A percentile compares a stretch with the other conserved stretches of the same genome.
phyloP scores from a whole-genome alignment of 2,113 vertebrate genomes.

The Rhinogobius similis region DNA sequence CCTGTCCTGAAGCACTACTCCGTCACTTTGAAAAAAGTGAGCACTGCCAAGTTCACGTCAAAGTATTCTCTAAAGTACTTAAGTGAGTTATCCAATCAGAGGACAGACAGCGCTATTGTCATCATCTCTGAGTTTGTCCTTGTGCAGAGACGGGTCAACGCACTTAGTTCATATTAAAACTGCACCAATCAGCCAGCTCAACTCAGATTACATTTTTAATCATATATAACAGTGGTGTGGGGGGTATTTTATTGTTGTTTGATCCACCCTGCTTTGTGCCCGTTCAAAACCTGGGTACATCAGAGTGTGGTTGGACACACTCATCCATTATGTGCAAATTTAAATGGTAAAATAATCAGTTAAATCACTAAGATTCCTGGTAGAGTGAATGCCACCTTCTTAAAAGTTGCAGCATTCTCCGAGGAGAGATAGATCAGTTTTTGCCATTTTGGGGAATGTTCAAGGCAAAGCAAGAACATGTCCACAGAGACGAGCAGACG shows the following conservation, averaged over 20 bases:
- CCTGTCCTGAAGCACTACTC: not conserved
- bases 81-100: slow-evolving; percentile 6
- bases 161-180: not conserved
- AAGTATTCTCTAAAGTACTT: slow-evolving; percentile 5
- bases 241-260: not conserved
- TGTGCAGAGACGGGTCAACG: not conserved
- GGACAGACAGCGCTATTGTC: slow-evolving; percentile 9
- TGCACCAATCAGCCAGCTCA: not conserved
- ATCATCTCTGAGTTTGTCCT: slow-evolving; percentile 7
- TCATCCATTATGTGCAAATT: too few species aligned
- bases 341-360: too few species aligned
- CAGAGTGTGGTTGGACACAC: too few species aligned
- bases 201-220: not conserved
- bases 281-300: too few species aligned
- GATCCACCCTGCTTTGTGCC: too few species aligned
- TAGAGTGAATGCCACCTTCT: too few species aligned
- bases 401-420: too few species aligned
- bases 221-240: not conserved
- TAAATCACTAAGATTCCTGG: too few species aligned
- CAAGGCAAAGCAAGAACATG: too few species aligned
- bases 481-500: too few species aligned
- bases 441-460: too few species aligned
- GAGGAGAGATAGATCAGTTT: too few species aligned
- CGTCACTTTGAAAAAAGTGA: slow-evolving; percentile 3
- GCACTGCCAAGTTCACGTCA: not conserved